phyloP scores from a whole-genome alignment of 2,797 vertebrate species.

The Hemitrygon akajei region DNA sequence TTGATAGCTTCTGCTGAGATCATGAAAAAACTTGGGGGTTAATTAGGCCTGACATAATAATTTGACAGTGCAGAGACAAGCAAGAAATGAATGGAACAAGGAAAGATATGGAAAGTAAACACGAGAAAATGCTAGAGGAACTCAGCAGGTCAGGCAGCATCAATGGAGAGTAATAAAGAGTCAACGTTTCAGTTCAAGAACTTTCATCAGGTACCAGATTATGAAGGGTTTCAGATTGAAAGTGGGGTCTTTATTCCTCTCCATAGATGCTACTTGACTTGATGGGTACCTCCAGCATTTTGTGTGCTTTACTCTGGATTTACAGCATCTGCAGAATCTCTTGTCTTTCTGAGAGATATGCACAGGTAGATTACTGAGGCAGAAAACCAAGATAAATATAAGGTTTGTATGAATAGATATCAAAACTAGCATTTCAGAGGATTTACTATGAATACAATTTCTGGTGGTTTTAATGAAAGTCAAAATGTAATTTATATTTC shows the following conservation, averaged over 20 bases:
- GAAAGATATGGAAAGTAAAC: too few relatives aligned
- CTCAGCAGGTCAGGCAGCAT: too few relatives aligned
- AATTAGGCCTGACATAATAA: not conserved
- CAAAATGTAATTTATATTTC: not conserved
- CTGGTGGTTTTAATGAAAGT: not conserved
- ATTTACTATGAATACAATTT: not conserved
- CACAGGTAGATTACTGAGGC: not conserved
- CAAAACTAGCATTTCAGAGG: not conserved
- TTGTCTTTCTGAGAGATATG: not conserved
- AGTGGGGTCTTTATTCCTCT: too few relatives aligned
- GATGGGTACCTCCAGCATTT: too few relatives aligned
- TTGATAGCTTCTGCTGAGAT: not conserved
- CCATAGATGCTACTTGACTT: too few relatives aligned
- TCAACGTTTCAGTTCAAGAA: too few relatives aligned
- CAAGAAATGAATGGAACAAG: not conserved
- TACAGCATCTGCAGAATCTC: too few relatives aligned
- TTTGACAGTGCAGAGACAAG: not conserved
- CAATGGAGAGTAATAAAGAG: too few relatives aligned
- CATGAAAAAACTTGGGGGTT: not conserved
- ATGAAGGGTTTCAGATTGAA: too few relatives aligned
- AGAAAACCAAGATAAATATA: not conserved
- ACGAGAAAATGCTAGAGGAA: too few relatives aligned
- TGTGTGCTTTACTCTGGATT: too few relatives aligned
- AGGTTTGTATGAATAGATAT: not conserved
- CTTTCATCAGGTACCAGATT: too few relatives aligned